Percentiles rank a stretch among this genome's conserved stretches.
These are phyloP conservation scores for Troides helena DNA, from an alignment of 2,888 invertebrate genomes.

Conservation along the genomic window DNA sequence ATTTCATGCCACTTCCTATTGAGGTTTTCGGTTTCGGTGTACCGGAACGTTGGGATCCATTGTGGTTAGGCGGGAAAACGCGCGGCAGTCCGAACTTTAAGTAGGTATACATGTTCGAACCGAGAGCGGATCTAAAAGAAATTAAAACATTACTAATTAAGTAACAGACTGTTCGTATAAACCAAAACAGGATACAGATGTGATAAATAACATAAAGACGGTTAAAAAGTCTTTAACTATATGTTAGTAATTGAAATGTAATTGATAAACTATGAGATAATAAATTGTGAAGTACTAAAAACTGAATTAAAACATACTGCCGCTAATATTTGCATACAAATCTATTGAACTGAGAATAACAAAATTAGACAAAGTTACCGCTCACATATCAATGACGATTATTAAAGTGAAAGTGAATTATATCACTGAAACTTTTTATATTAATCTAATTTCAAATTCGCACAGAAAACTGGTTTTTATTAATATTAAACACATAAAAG, in stretches of 20 bases:
- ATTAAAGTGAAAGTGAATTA: conserved; percentile 5
- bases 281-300: too few species aligned
- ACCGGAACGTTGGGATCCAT: conserved; percentile 85
- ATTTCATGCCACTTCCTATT: conserved; percentile 78
- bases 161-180: too few species aligned
- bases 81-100: conserved; percentile 95
- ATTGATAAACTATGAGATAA: not conserved
- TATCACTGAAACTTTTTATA: not conserved
- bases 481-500: not conserved
- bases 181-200: too few species aligned
- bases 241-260: not conserved
- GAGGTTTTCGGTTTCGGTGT: conserved; percentile 81
- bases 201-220: too few species aligned
- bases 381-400: not conserved
- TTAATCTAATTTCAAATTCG: not conserved
- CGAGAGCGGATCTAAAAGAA: conserved; percentile 86
- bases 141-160: too few species aligned
- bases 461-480: not conserved
- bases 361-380: not conserved
- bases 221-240: too few species aligned
- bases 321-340: not conserved
- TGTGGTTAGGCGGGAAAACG: conserved; percentile 92
- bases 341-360: not conserved
- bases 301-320: too few species aligned
- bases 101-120: conserved; percentile 96